Evolutionary conservation across 2,797 vertebrate species (phyloP).

Genomic region (Xiphorhynchus erythropygius): DNA sequence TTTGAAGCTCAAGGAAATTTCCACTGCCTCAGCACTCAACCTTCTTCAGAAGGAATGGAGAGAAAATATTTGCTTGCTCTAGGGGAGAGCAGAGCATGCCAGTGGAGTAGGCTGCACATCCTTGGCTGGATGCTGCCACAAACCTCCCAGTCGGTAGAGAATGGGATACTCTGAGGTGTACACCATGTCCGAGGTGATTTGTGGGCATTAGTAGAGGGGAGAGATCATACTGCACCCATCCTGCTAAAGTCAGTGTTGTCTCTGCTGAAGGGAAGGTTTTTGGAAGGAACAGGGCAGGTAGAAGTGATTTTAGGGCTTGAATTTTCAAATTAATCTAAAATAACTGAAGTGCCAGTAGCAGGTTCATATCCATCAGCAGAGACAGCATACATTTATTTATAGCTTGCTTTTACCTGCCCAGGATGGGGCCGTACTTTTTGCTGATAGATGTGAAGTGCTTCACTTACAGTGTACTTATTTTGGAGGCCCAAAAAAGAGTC

Average conservation of each 20-base stretch:
- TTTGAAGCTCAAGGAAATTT: constrained; percentile 32
- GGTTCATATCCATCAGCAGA: background rate
- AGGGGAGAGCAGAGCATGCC: background rate
- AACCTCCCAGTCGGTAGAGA: background rate
- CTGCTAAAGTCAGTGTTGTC: background rate
- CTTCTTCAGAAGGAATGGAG: background rate
- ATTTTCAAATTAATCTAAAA: constrained; percentile 10
- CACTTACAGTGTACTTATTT: background rate
- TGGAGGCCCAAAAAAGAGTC: background rate
- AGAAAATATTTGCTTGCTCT: constrained; percentile 6
- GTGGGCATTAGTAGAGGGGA: background rate
- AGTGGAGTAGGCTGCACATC: background rate
- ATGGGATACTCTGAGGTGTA: background rate
- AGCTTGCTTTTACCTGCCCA: constrained; percentile 38
- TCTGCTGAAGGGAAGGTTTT: background rate
- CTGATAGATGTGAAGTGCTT: constrained; percentile 47
- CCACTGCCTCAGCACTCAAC: background rate
- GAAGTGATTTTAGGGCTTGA: background rate
- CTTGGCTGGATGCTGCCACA: background rate
- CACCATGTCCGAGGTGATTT: no score
- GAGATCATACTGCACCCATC: background rate
- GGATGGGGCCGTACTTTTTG: constrained; percentile 10
- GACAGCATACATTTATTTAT: background rate
- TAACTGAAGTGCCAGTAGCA: background rate
- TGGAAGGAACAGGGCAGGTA: background rate